These are phyloP conservation scores for Apeltes quadracus DNA, from an alignment of 2,113 vertebrate species.

Conservation along the genomic window DNA sequence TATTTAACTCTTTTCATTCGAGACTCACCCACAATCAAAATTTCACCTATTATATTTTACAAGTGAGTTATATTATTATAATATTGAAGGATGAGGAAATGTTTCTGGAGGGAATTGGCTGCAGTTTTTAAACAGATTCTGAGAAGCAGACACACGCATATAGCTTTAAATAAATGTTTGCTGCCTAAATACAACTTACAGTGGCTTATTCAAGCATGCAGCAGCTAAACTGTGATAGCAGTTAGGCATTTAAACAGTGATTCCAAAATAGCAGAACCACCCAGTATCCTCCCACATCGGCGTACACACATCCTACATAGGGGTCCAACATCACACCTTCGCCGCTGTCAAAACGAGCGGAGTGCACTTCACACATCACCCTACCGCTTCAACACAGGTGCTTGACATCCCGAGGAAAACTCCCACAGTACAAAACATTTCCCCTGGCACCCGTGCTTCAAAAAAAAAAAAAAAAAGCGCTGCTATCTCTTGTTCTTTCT, in stretches of 20 bases:
- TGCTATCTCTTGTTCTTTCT: constrained; percentile 53
- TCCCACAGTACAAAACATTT: constrained; percentile 71
- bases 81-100: constrained; percentile 14
- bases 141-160: not conserved
- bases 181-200: constrained; percentile 30
- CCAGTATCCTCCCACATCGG: constrained; percentile 60
- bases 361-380: constrained; percentile 70
- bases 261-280: constrained; percentile 66
- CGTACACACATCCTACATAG: constrained; percentile 54
- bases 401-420: constrained; percentile 73
- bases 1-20: constrained; percentile 40
- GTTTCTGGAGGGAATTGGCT: constrained; percentile 19
- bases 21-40: constrained; percentile 48
- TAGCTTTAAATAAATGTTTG: constrained; percentile 40
- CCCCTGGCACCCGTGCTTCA: constrained; percentile 52
- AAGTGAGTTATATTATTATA: not conserved
- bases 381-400: constrained; percentile 61
- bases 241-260: constrained; percentile 65
- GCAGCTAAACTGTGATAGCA: constrained; percentile 54
- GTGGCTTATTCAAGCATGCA: constrained; percentile 41
- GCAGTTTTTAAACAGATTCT: constrained; percentile 26
- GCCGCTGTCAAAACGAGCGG: constrained; percentile 64
- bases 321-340: constrained; percentile 62
- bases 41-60: constrained; percentile 35
- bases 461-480: constrained; percentile 29